Evolutionary conservation across 1,140 invertebrate species (phyloP).

Genomic region (Chelonus insularis): DNA sequence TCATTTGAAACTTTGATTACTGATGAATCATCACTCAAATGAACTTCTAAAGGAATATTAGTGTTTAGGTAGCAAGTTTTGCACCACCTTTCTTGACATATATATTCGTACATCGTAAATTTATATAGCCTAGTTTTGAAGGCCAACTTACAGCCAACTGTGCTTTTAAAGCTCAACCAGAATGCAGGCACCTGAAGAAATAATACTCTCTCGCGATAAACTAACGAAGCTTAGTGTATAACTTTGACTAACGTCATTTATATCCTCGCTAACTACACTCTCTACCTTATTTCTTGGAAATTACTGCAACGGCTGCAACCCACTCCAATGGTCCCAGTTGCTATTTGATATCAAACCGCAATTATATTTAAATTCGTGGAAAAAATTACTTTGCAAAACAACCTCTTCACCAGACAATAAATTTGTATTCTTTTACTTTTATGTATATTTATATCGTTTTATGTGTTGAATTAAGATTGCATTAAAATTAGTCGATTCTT

Average conservation of each 20-base stretch:
- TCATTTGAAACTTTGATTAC: background rate
- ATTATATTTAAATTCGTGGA: too few relatives aligned
- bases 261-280: conserved; percentile 1
- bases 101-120: background rate
- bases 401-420: too few relatives aligned
- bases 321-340: too few relatives aligned
- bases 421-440: too few relatives aligned
- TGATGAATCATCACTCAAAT: background rate
- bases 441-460: too few relatives aligned
- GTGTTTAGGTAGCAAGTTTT: background rate
- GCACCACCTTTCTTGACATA: background rate
- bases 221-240: conserved; percentile 16
- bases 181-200: background rate
- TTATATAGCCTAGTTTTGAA: conserved; percentile 8
- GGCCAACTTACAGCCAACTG: conserved; percentile 2
- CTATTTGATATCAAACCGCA: too few relatives aligned
- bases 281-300: background rate
- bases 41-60: background rate
- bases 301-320: background rate
- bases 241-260: conserved; percentile 14
- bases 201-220: conserved; percentile 8
- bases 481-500: too few relatives aligned
- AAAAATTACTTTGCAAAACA: too few relatives aligned
- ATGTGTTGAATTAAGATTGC: too few relatives aligned
- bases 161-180: conserved; percentile 3